phyloP scores from a whole-genome alignment of 2,888 invertebrate species.

The Drosophila cognata region DNA sequence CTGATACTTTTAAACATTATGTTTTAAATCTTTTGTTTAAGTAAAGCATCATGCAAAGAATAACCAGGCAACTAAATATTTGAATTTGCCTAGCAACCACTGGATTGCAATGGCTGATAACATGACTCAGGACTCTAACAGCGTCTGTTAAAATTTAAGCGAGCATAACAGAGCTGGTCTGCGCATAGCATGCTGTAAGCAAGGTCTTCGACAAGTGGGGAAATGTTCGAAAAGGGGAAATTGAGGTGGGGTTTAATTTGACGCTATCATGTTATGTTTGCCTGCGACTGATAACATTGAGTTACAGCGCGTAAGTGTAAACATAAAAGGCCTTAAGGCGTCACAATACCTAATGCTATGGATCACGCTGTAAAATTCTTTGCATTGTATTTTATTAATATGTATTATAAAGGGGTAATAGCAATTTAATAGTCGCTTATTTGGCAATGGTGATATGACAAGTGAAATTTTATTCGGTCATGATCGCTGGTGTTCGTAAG shows the following conservation, averaged over 20 bases:
- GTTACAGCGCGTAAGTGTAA: neutral
- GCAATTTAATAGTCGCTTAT: conserved; percentile 13
- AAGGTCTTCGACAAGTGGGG: neutral
- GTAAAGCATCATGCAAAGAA: no score
- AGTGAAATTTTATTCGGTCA: conserved; percentile 73
- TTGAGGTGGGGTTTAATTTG: neutral
- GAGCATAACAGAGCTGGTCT: neutral
- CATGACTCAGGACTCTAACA: neutral
- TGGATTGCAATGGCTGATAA: neutral
- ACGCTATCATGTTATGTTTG: neutral
- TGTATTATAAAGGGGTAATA: neutral
- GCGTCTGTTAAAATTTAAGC: neutral
- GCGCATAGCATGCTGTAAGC: neutral
- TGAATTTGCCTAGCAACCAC: no score
- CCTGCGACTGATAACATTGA: neutral
- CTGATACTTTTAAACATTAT: no score
- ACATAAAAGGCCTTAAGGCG: neutral
- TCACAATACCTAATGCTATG: neutral
- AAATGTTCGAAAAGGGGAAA: neutral
- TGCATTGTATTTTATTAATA: neutral
- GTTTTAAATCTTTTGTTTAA: no score
- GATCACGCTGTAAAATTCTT: no score
- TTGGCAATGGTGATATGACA: conserved; percentile 59
- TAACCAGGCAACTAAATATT: no score
- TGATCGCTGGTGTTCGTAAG: conserved; percentile 10